Evolutionary conservation across 2,888 invertebrate species (phyloP), one percentile per base, ranked within the genome.

Genomic region (Stenoptilia bipunctidactyla): DNA sequence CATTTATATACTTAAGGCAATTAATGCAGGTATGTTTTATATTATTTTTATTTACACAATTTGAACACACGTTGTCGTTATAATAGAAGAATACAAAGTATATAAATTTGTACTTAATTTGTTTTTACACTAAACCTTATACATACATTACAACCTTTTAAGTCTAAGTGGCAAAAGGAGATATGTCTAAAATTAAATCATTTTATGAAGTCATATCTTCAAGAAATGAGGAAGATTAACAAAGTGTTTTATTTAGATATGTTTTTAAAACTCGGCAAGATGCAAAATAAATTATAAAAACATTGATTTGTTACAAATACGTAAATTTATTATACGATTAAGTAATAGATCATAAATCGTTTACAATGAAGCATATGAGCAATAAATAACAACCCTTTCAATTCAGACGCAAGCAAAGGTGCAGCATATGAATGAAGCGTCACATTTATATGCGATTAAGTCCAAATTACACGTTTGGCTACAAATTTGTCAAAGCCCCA

Each of bases 91-190:
- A 58, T 57, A 61, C 56, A 57, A 52, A 52, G 47, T 40, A 45
- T 39, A 43, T 66, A 13, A 34, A 34, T 34, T 68, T 68, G 68
- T 68, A 66, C 66, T 67, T 50, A 55, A 46, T 48, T 58, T 40
- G 45, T 52, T 43, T 41, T 42, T 30, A 40, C 10, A 27, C 15
- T 37, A 40, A 15, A 36, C 6, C 40, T 39, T 41, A 44, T 40
- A 38, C 42, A 49, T 55, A 56, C 40, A 47, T 42, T 15, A 45
- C 51, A 41, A 53, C 37, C 40, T 42, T 40, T 40, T 49, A 52
- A 53, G 53, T 51, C 58, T 72, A 73, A 56, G 68, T 75, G 75
- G 75, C 75, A 73, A 70, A 70, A 58, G 69, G 72, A 66, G 77
- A 77, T 79, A 77, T 72, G 73, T 74, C 56, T 55, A 63, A 68